Evolutionary conservation across 2,113 vertebrate species (phyloP), one percentile per base, ranked within the genome.

Genomic region (Lampris megalopsis): DNA sequence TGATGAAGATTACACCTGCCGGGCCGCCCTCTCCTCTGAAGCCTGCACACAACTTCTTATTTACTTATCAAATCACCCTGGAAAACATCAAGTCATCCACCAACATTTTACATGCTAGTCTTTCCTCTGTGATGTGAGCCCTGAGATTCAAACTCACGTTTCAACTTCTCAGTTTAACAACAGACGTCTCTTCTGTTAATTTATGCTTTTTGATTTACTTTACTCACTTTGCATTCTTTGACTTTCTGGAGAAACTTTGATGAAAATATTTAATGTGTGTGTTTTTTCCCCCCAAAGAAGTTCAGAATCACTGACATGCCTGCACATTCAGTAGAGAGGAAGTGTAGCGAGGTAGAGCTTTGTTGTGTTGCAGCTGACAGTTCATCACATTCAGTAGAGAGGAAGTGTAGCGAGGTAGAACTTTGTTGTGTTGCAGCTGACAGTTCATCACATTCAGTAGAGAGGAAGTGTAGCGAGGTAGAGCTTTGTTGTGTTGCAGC

Each of bases 171-270:
- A 24, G 50, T 53, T 4, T 13, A 4, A 10, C 9, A 11, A 53
- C n/a, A 53, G 50, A 11, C 4, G 9, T 13, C 5, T n/a, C 56
- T 58, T 36, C 56, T 58, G 5, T 8, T 58, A 62, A 62, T 62
- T 43, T 43, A 42, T 43, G 41, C n/a, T 43, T 62, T 43, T 47
- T 56, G 49, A 24, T 24, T 24, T 24, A 24, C 24, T 24, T 24
- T 24, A 24, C 64, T 54, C 9, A 40, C 37, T n/a, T 65, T 8
- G n/a, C 54, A 56, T 52, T 63, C 13, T 13, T 42, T 75, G 38
- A 45, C 43, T 75, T 75, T 52, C 59, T 64, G 5, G 37, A 8
- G n/a, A 66, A 9, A 37, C 42, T 56, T 56, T 75, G 62, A 62
- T 43, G 40, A 36, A 59, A 62, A 56, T 67, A 62, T 47, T 38